A percentile compares a stretch with the other conserved stretches of the same genome.
phyloP scores from a whole-genome alignment of 2,888 invertebrate species.

The Tillus elongatus region DNA sequence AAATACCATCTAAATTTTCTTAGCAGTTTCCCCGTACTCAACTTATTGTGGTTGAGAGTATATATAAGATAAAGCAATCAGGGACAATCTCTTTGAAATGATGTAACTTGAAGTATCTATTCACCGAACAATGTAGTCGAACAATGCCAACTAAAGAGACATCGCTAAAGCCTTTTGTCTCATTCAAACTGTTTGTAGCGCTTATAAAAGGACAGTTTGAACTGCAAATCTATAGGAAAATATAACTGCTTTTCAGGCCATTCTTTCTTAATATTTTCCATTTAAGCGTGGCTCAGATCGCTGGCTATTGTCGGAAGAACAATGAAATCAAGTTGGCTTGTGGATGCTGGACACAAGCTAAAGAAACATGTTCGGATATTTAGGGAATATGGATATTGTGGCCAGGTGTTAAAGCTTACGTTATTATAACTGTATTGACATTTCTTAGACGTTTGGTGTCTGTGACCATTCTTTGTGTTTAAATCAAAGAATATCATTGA shows the following conservation, averaged over 20 bases:
- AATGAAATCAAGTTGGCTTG: constrained; percentile 15
- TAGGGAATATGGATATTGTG: too few relatives aligned
- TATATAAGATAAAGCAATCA: constrained; percentile 39
- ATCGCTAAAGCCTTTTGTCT: constrained; percentile 39
- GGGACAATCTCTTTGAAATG: constrained; percentile 41
- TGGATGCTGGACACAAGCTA: constrained; percentile 15
- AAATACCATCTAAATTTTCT: too few relatives aligned
- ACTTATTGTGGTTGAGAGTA: constrained; percentile 29
- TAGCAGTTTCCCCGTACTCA: too few relatives aligned
- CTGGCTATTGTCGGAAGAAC: constrained; percentile 12
- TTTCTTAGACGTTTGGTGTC: too few relatives aligned
- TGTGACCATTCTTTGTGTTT: too few relatives aligned
- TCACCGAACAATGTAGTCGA: constrained; percentile 36
- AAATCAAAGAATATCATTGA: too few relatives aligned
- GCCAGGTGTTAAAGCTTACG: too few relatives aligned
- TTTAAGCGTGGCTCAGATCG: constrained; percentile 7
- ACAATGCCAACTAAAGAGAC: constrained; percentile 43
- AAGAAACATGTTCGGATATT: too few relatives aligned
- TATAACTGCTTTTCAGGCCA: constrained; percentile 23
- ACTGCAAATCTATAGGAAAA: constrained; percentile 38
- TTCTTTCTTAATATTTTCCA: constrained; percentile 13
- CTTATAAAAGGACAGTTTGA: constrained; percentile 41
- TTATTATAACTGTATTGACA: too few relatives aligned
- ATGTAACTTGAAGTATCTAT: constrained; percentile 44
- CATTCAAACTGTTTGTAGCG: constrained; percentile 38